phyloP scores from a whole-genome alignment of 2,797 vertebrate genomes.

The Pseudomugil tenellus region DNA sequence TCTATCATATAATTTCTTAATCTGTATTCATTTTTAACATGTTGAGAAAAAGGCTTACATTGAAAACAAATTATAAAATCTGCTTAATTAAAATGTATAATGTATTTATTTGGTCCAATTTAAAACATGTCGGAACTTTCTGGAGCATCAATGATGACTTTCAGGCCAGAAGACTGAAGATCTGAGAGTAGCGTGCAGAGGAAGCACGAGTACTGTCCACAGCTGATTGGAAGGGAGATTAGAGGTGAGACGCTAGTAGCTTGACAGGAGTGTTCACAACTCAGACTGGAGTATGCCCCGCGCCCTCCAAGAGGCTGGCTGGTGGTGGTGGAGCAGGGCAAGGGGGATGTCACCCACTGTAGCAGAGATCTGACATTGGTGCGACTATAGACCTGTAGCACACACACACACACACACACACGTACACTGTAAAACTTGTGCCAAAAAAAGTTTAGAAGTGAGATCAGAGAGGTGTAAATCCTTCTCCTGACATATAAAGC shows the following conservation, averaged over 20 bases:
- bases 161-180: background rate
- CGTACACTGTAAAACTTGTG: background rate
- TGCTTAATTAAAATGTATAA: background rate
- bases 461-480: constrained; percentile 6
- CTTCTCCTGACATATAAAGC: no score
- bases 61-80: constrained; percentile 1
- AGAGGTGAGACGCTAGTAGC: background rate
- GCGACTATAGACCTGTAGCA: constrained; percentile 32
- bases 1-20: background rate
- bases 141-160: constrained; percentile 1
- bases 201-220: constrained; percentile 9
- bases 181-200: constrained; percentile 8
- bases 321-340: no score
- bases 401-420: background rate
- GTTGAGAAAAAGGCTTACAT: constrained; percentile 2
- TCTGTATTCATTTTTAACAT: constrained; percentile 1
- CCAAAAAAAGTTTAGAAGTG: background rate
- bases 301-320: constrained; percentile 4
- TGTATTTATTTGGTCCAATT: constrained; percentile 12
- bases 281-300: constrained; percentile 2
- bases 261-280: constrained; percentile 9
- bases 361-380: constrained; percentile 13
- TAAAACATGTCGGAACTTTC: background rate
- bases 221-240: constrained; percentile 13
- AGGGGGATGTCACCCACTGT: constrained; percentile 23